Evolutionary conservation across 2,113 vertebrate genomes (phyloP), one percentile per base, ranked within the genome.

Genomic region (Pedetes capensis): DNA sequence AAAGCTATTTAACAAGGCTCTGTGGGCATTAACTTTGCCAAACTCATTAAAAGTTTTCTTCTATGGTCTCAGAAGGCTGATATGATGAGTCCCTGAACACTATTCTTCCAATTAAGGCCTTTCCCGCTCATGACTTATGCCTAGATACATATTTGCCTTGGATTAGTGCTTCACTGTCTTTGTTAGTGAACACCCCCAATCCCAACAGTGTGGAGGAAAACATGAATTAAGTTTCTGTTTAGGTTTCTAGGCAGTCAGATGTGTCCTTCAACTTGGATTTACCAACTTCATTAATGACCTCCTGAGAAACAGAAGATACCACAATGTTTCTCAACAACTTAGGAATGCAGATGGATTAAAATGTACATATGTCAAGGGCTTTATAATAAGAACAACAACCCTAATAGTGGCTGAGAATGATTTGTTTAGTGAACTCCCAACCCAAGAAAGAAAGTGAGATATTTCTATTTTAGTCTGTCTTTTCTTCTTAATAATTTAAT

Each of bases 1-100:
- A 5, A 95, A 13, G 2, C 16, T 75, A 44, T 49, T 86, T 96
- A 95, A 83, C 27, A 61, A 95, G 55, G 23, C 47, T 91, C 63
- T 53, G 7, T 55, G n/a, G 71, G 14, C 8, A 0, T 23, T 92
- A 80, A 22, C n/a, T 91, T 84, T 81, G 49, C 42, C 61, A 91
- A 90, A 53, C 12, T 95, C 71, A 90, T 96, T 95, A 97, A 95
- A 97, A 96, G 84, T 96, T 95, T 92, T 55, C 32, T 4, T 2
- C 9, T 6, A 92, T 23, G 72, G 49, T 89, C 84, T 51, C 75
- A 84, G 61, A 47, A 59, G 72, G 5, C 78, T 66, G 13, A 49
- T 23, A 53, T 95, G 95, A 93, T 76, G 16, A 57, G 14, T 8
- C 61, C 25, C 66, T 69, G 37, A 85, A 75, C 34, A 61, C 4